Percentiles rank a stretch among this genome's conserved stretches.
These are phyloP conservation scores for Channallabes apus DNA, from an alignment of 2,797 vertebrate genomes.

Conservation along the genomic window DNA sequence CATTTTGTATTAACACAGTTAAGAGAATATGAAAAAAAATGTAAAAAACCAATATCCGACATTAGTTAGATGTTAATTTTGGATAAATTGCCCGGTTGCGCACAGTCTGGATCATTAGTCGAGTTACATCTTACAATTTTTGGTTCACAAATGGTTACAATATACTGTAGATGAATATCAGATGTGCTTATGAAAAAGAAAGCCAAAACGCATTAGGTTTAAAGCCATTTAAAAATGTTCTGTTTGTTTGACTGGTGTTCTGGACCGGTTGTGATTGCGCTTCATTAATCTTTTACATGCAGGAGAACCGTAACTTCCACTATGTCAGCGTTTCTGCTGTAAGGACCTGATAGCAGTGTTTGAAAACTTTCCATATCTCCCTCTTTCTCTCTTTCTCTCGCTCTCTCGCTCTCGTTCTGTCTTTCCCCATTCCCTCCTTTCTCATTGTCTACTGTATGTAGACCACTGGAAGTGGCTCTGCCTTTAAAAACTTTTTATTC, in stretches of 20 bases:
- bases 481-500: constrained; percentile 64
- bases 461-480: constrained; percentile 50
- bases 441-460: constrained; percentile 48
- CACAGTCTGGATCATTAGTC: background rate
- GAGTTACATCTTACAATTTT: background rate
- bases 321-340: constrained; percentile 11
- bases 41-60: too few species aligned
- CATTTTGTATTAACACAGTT: too few species aligned
- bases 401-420: background rate
- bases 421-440: background rate
- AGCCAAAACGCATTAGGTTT: background rate
- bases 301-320: background rate
- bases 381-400: background rate
- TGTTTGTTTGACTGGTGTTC: background rate
- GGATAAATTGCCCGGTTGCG: too few species aligned
- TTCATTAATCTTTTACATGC: background rate
- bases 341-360: background rate
- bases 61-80: too few species aligned
- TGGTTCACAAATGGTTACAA: background rate
- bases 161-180: background rate
- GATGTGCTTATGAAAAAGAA: background rate
- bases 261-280: background rate
- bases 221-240: background rate
- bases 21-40: too few species aligned
- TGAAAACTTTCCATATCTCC: background rate